A percentile compares a stretch with the other conserved stretches of the same genome.
Conservation (phyloP, 2,888 invertebrate genomes). For the Monopis laevigella region DNA sequence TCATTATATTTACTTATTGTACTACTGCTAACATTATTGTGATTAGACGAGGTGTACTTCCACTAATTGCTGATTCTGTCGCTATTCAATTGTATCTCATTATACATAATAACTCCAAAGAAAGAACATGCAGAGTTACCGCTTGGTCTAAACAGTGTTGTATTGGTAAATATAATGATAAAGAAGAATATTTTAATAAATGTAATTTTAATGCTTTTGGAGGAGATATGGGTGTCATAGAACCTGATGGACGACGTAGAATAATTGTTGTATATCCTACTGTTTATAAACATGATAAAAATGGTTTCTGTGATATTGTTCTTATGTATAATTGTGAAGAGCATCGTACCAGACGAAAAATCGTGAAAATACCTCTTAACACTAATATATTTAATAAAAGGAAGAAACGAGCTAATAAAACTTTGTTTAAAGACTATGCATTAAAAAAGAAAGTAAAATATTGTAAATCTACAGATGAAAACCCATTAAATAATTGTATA, state of each 20-base stretch:
- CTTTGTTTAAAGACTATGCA: slow-evolving; percentile 1
- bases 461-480: slow-evolving; percentile 36
- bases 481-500: slow-evolving; percentile 34
- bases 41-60: slow-evolving; percentile 38
- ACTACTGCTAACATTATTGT: slow-evolving; percentile 25
- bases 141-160: slow-evolving; percentile 34
- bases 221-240: slow-evolving; percentile 22
- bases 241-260: slow-evolving; percentile 31
- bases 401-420: not conserved
- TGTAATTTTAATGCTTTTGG: slow-evolving; percentile 26
- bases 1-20: too few relatives aligned
- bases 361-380: slow-evolving; percentile 2
- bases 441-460: not conserved
- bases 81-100: slow-evolving; percentile 43
- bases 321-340: slow-evolving; percentile 22
- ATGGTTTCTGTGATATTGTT: slow-evolving; percentile 36
- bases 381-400: slow-evolving; percentile 7
- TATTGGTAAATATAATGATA: slow-evolving; percentile 26
- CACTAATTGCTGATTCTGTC: slow-evolving; percentile 33
- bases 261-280: slow-evolving; percentile 35
- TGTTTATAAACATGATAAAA: slow-evolving; percentile 34
- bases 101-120: slow-evolving; percentile 32
- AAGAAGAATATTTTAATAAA: slow-evolving; percentile 24
- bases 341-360: not conserved
- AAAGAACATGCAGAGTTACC: slow-evolving; percentile 26